Conservation (phyloP, 2,888 invertebrate species). For the Crematogaster levior region DNA sequence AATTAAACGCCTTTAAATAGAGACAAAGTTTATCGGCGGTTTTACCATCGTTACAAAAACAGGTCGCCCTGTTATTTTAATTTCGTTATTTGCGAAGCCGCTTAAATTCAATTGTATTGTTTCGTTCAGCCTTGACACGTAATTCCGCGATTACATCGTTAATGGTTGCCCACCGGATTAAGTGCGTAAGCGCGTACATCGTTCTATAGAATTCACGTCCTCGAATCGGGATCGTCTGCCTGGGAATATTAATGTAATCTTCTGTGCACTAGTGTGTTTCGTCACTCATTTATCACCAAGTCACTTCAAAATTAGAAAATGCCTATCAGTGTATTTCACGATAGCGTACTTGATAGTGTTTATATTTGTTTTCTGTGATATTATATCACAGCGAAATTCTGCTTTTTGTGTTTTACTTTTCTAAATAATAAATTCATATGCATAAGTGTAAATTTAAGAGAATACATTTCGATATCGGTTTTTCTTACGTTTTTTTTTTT, state of each 20-base stretch:
- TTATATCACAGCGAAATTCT: background rate
- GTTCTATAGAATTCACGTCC: background rate
- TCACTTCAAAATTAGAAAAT: too few species aligned
- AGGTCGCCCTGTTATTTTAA: background rate
- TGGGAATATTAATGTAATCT: slow-evolving; percentile 19
- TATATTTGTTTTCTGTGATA: background rate
- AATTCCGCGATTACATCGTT: slow-evolving; percentile 61
- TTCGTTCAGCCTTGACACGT: slow-evolving; percentile 58
- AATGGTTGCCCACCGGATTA: slow-evolving; percentile 7
- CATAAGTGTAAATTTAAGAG: too few species aligned
- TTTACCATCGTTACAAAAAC: background rate
- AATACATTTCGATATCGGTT: too few species aligned
- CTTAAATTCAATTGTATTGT: slow-evolving; percentile 49
- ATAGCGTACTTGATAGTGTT: too few species aligned
- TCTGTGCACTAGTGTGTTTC: background rate
- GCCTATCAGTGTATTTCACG: too few species aligned
- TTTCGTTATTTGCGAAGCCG: slow-evolving; percentile 35
- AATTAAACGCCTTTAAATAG: background rate
- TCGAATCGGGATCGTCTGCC: background rate
- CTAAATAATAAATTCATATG: too few species aligned
- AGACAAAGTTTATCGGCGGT: background rate
- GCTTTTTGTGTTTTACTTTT: background rate
- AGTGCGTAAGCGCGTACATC: background rate
- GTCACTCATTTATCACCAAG: slow-evolving; percentile 7
- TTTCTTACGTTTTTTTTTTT: background rate